Conservation (phyloP, 2,797 vertebrate species). For the Tragopan temminckii region DNA sequence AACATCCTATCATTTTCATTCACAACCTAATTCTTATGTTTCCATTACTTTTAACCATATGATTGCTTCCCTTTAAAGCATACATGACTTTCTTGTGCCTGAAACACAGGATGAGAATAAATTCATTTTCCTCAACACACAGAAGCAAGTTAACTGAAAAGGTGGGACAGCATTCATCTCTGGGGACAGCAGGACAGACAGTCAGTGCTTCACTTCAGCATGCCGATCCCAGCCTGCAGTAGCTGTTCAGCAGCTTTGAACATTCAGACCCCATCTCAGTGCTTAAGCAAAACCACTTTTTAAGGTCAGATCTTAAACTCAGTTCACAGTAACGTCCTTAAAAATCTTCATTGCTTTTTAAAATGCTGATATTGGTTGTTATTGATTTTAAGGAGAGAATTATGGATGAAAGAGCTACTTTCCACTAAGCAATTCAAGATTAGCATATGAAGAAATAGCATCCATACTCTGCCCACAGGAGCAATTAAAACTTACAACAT, state of each 20-base stretch:
- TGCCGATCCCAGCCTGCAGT: not conserved
- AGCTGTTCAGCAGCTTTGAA: not conserved
- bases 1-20: not conserved
- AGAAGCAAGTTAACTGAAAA: not conserved
- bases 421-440: not conserved
- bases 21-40: not conserved
- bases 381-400: conserved; percentile 8
- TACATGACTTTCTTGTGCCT: not conserved
- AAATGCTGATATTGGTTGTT: not conserved
- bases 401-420: not conserved
- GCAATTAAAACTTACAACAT: conserved; percentile 15
- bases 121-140: not conserved
- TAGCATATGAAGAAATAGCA: not conserved
- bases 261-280: not conserved
- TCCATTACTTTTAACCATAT: not conserved
- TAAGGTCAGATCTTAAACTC: not conserved
- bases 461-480: not conserved
- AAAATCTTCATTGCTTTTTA: not conserved
- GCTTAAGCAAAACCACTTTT: not conserved
- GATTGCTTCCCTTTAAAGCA: not conserved
- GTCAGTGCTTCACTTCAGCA: not conserved
- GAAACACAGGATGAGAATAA: not conserved
- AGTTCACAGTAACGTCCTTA: not conserved
- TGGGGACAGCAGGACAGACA: not conserved
- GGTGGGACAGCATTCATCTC: not conserved